Evolutionary conservation across 2,888 invertebrate species (phyloP), one percentile per base, ranked within the genome.

Genomic region (Entomobrya multifasciata): DNA sequence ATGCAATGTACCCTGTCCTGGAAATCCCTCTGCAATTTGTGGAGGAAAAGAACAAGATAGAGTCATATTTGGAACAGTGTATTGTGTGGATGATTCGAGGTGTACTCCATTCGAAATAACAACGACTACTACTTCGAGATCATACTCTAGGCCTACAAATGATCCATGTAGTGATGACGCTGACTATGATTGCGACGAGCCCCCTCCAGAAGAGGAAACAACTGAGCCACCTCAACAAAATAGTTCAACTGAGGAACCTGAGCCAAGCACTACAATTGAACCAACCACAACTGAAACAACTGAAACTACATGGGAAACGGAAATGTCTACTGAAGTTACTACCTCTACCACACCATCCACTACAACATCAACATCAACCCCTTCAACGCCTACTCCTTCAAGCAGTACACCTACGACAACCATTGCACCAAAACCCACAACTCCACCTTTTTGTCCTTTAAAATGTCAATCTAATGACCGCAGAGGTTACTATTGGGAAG

Each of bases 1-100:
- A 30, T 87, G 87, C 11, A 13, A 79, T 22, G 22, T 52, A n/a
- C 27, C 72, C 25, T 87, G 87, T 52, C 83, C 87, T 25, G 87
- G 87, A 27, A 55, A 79, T 11, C n/a, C 55, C 2, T n/a, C 4
- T 17, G 13, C 8, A 5, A n/a, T 5, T 2, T 87, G 87, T 52
- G 83, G 83, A n/a, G 79, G 74, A 17, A 22, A 44, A 8, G 30
- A 74, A 30, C 25, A 8, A 11, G 30, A 49, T 4, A 3, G 10
- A 0, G 13, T 0, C 0, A 11, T 36, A 11, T 62, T 36, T 13
- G 62, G 41, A 6, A 57, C 85, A 10, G 27, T 88, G 3, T 87
- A 86, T 47, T 88, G 87, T n/a, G 36, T 62, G 0, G n/a, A n/a
- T n/a, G 60, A 74, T 27, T 44, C 15, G 11, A n/a, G n/a, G n/a